phyloP scores from a whole-genome alignment of 2,113 vertebrate species.

The Hypanus sabinus region DNA sequence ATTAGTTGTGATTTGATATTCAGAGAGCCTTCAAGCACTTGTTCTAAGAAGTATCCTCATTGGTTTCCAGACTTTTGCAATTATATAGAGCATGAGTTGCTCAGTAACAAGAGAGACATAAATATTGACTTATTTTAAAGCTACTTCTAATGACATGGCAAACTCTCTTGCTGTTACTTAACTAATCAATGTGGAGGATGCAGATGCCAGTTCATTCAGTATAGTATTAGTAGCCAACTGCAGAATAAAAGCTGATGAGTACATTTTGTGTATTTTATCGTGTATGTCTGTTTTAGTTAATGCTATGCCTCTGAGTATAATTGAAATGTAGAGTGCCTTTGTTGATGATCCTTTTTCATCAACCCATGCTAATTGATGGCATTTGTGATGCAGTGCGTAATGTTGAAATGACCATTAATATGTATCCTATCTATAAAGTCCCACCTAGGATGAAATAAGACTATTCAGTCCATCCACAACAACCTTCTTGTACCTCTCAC shows the following conservation, averaged over 20 bases:
- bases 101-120: background rate
- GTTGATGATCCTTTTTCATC: background rate
- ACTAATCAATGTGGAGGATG: background rate
- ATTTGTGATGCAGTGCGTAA: background rate
- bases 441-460: background rate
- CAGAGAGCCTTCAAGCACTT: background rate
- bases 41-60: background rate
- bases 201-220: background rate
- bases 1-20: slow-evolving; percentile 1
- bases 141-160: slow-evolving; percentile 13
- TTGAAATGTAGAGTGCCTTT: background rate
- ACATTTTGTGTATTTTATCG: background rate
- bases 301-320: background rate
- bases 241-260: background rate
- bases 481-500: background rate
- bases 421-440: background rate
- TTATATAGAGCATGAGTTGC: background rate
- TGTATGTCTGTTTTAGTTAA: background rate
- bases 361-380: background rate
- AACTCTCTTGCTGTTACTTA: background rate
- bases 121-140: background rate
- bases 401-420: background rate
- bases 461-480: background rate
- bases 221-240: background rate
- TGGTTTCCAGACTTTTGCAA: background rate